Conservation (phyloP, 2,113 vertebrate genomes). For the Petaurus breviceps region DNA sequence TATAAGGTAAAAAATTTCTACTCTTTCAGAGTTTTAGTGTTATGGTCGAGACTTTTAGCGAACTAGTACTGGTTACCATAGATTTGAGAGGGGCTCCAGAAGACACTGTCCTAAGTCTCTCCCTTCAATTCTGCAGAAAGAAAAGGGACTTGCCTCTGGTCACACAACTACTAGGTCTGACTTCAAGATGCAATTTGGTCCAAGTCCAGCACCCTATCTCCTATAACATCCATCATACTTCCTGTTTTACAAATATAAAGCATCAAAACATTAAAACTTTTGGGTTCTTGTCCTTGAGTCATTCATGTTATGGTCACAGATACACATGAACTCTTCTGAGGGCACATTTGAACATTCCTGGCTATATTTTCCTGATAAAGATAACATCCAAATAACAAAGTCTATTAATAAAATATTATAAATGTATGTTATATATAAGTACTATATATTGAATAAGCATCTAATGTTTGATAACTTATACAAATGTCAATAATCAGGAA, state of each 20-base stretch:
- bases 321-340: conserved; percentile 60
- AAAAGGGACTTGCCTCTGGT: background rate
- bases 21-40: conserved; percentile 55
- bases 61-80: conserved; percentile 46
- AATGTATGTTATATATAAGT: background rate
- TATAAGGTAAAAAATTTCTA: conserved; percentile 26
- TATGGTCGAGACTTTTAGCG: conserved; percentile 62
- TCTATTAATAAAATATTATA: conserved; percentile 37
- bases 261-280: conserved; percentile 58
- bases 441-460: background rate
- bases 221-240: background rate
- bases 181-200: background rate
- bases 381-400: conserved; percentile 40
- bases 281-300: conserved; percentile 68
- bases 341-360: conserved; percentile 65
- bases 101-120: background rate
- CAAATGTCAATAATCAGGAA: background rate
- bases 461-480: background rate
- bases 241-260: conserved; percentile 65
- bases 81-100: background rate
- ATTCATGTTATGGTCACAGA: conserved; percentile 61
- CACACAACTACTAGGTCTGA: background rate
- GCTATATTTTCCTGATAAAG: conserved; percentile 54
- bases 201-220: background rate
- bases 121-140: background rate